Percentiles rank a stretch among this genome's conserved stretches.
Conservation (phyloP, 2,113 vertebrate species). For the Ia io region DNA sequence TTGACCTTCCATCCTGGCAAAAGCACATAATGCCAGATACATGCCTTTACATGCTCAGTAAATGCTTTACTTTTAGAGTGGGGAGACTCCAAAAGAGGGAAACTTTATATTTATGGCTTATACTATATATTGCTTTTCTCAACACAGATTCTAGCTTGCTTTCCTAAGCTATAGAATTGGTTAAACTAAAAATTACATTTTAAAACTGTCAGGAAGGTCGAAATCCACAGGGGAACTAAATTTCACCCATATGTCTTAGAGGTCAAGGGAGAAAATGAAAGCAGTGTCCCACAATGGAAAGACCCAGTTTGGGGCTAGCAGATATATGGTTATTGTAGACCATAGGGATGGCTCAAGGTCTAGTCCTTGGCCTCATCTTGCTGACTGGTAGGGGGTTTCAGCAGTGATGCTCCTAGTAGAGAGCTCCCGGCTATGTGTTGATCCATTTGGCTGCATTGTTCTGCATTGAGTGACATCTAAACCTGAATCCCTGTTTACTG, state of each 20-base stretch:
- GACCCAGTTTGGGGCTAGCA: background rate
- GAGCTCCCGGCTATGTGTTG: background rate
- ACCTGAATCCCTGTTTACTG: background rate
- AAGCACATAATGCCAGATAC: background rate
- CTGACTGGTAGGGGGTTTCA: background rate
- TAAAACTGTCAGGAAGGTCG: background rate
- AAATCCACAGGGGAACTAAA: background rate
- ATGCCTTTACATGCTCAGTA: rapidly evolving
- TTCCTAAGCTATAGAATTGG: background rate
- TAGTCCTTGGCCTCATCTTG: background rate
- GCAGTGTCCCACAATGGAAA: background rate
- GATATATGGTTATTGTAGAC: background rate
- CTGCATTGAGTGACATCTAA: background rate
- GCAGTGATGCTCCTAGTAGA: background rate
- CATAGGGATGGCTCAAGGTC: background rate
- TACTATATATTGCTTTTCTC: background rate
- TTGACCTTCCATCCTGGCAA: background rate
- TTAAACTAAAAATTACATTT: background rate
- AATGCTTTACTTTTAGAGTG: background rate
- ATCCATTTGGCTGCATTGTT: background rate
- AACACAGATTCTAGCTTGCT: background rate
- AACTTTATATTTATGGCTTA: background rate
- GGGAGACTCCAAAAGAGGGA: background rate
- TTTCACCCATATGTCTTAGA: background rate
- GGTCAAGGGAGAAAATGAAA: background rate